A percentile compares a stretch with the other conserved stretches of the same genome.
Evolutionary conservation across 1,140 invertebrate genomes (phyloP).

Genomic region (Atta cephalotes): DNA sequence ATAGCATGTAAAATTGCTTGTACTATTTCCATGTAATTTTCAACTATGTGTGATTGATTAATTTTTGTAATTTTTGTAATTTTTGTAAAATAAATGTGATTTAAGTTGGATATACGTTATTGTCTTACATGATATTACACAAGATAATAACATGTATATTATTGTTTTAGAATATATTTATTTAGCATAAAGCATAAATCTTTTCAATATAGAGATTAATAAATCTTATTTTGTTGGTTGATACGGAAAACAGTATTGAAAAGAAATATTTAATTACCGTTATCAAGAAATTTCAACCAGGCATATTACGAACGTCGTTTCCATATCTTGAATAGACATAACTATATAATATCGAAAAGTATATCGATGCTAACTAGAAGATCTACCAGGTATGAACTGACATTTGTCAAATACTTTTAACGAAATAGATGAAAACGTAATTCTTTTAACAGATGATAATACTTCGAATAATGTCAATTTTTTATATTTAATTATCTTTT

Average conservation of each 20-base stretch:
- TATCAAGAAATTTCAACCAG: slow-evolving; percentile 51
- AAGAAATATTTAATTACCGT: slow-evolving; percentile 57
- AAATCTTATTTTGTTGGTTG: no score
- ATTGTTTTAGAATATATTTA: no score
- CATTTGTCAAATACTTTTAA: not conserved
- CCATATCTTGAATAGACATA: slow-evolving; percentile 64
- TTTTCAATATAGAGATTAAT: no score
- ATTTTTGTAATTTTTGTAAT: not conserved
- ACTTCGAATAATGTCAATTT: not conserved
- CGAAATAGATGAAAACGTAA: not conserved
- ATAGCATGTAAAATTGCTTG: not conserved
- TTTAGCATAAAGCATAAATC: no score
- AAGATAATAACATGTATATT: not conserved
- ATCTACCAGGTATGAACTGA: slow-evolving; percentile 19
- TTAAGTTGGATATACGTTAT: not conserved
- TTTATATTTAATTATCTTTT: not conserved
- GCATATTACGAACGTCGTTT: slow-evolving; percentile 61
- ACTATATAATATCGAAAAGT: slow-evolving; percentile 36
- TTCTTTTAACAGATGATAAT: not conserved
- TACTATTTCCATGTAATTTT: not conserved
- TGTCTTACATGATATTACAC: not conserved
- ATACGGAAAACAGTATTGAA: no score
- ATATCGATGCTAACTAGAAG: slow-evolving; percentile 33
- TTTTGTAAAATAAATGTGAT: not conserved
- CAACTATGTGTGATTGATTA: not conserved